Conservation (phyloP, 2,113 vertebrate genomes). For the Trachemys scripta region DNA sequence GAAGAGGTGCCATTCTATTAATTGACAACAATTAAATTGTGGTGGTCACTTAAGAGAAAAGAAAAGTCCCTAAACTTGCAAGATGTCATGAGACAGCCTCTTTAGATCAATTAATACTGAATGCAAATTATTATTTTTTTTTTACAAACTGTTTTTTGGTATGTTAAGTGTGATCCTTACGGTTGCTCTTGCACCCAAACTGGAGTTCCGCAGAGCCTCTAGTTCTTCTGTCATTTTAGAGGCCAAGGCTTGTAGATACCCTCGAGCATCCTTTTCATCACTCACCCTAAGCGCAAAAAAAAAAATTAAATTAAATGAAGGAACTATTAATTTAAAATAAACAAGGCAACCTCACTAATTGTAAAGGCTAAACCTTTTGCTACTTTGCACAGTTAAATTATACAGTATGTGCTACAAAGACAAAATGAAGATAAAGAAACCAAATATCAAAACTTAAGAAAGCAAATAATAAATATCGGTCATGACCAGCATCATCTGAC, state of each 20-base stretch:
- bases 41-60: background rate
- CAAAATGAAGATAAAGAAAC: background rate
- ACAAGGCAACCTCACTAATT: background rate
- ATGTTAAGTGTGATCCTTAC: constrained; percentile 76
- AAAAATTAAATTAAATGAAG: background rate
- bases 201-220: constrained; percentile 94
- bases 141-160: background rate
- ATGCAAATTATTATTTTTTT: background rate
- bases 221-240: constrained; percentile 99
- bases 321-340: background rate
- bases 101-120: background rate
- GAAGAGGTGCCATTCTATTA: background rate
- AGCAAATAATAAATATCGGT: background rate
- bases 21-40: background rate
- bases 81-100: background rate
- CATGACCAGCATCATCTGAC: background rate
- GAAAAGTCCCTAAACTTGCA: background rate
- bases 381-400: background rate
- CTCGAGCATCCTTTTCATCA: constrained; percentile 97
- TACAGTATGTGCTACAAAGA: background rate
- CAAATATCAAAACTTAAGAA: background rate
- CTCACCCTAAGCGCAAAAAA: constrained; percentile 87
- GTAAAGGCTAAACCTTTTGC: background rate
- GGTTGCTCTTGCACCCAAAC: constrained; percentile 93
- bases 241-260: constrained; percentile 97